phyloP scores from a whole-genome alignment of 2,797 vertebrate species.

The Pogonophryne albipinna region DNA sequence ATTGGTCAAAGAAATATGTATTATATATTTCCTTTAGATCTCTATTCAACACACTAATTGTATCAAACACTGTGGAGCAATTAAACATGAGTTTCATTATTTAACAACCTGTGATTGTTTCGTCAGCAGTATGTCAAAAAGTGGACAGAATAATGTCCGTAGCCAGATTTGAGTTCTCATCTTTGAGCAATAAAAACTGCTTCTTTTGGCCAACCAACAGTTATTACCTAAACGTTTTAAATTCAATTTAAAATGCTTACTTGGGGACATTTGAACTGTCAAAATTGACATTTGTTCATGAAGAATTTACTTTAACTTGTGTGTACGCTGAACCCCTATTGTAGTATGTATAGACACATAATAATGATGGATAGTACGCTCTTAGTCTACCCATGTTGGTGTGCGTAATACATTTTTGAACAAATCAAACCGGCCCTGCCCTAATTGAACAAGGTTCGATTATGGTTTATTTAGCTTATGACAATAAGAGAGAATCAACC shows the following conservation, averaged over 20 bases:
- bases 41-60: not conserved
- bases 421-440: not conserved
- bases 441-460: no score
- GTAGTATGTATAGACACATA: accelerated
- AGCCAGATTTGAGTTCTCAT: not conserved
- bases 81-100: not conserved
- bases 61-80: not conserved
- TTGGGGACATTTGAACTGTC: no score
- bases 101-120: not conserved
- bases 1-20: not conserved
- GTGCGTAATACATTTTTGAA: not conserved
- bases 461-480: not conserved
- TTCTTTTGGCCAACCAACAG: not conserved
- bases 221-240: not conserved
- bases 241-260: no score
- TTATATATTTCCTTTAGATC: not conserved
- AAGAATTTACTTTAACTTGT: not conserved
- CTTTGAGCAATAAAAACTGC: not conserved
- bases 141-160: not conserved
- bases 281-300: no score
- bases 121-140: not conserved
- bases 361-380: not conserved
- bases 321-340: not conserved
- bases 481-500: not conserved
- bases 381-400: not conserved